phyloP scores from a whole-genome alignment of 2,113 vertebrate species.

The Caranx ignobilis region DNA sequence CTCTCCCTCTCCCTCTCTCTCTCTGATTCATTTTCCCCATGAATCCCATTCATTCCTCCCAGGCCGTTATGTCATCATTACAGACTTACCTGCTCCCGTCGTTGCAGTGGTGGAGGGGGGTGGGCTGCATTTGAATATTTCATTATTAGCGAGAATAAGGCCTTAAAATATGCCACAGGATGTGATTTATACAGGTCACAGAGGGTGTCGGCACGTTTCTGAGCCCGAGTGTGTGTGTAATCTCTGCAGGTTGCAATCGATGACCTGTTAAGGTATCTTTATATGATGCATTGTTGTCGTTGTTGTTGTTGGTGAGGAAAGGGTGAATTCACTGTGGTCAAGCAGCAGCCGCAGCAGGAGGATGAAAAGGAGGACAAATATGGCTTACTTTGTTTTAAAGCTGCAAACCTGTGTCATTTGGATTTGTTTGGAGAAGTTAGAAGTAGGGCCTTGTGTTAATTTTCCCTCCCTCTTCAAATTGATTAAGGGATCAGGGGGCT shows the following conservation, averaged over 20 bases:
- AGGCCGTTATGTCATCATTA: conserved; percentile 74
- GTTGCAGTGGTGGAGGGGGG: conserved; percentile 26
- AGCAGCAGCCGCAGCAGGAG: not conserved
- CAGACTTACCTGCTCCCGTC: conserved; percentile 65
- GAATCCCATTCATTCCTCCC: conserved; percentile 73
- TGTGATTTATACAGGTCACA: conserved; percentile 75
- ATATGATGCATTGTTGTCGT: conserved; percentile 63
- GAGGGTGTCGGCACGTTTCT: conserved; percentile 58
- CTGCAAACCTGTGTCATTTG: conserved; percentile 8
- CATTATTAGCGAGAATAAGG: conserved; percentile 77
- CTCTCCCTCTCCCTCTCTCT: conserved; percentile 9
- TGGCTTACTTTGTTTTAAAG: not conserved
- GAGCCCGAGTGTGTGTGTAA: conserved; percentile 54
- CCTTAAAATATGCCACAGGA: conserved; percentile 72
- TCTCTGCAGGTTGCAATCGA: conserved; percentile 54
- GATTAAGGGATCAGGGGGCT: conserved; percentile 72
- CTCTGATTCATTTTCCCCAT: conserved; percentile 60
- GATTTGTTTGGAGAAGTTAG: conserved; percentile 24
- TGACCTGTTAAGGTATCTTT: conserved; percentile 48
- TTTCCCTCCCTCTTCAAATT: conserved; percentile 64
- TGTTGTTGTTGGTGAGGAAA: conserved; percentile 45
- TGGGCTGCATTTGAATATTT: conserved; percentile 76
- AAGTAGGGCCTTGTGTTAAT: conserved; percentile 36
- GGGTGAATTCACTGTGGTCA: conserved; percentile 4
- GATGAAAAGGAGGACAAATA: not conserved